Percentiles rank a stretch among this genome's conserved stretches.
Conservation (phyloP, 2,888 invertebrate species). For the Rhagophthalmus giganteus region DNA sequence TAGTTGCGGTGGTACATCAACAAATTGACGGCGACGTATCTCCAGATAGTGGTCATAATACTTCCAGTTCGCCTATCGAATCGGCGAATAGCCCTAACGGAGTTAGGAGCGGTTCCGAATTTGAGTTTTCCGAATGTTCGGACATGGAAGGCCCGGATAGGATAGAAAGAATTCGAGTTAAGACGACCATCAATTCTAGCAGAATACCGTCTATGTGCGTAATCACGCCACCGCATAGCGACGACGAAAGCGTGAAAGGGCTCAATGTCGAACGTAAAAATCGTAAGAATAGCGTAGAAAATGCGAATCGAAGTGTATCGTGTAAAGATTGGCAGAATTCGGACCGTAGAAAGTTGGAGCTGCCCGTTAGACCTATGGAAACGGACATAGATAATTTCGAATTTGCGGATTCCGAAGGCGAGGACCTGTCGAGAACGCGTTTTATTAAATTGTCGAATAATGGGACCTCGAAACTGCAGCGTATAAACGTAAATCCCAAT, state of each 20-base stretch:
- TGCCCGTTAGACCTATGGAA: constrained; percentile 35
- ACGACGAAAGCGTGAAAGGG: constrained; percentile 72
- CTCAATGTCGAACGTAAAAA: constrained; percentile 11
- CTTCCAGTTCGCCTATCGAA: constrained; percentile 78
- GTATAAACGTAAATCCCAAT: constrained; percentile 50
- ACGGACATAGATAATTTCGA: constrained; percentile 40
- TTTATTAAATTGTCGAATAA: constrained; percentile 13
- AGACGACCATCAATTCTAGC: constrained; percentile 84
- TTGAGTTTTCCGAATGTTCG: constrained; percentile 84
- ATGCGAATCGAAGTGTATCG: constrained; percentile 26
- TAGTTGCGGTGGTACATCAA: constrained; percentile 63
- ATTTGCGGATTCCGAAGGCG: constrained; percentile 37
- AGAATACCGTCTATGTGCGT: constrained; percentile 92
- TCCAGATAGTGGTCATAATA: constrained; percentile 80
- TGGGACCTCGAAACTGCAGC: constrained; percentile 40
- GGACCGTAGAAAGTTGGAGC: constrained; percentile 34
- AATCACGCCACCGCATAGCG: constrained; percentile 84
- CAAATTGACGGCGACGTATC: constrained; percentile 70
- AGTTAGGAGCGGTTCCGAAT: constrained; percentile 71
- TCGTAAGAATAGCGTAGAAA: constrained; percentile 13
- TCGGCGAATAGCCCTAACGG: constrained; percentile 73
- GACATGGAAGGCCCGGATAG: constrained; percentile 87
- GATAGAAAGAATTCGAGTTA: constrained; percentile 81
- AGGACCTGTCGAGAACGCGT: constrained; percentile 9
- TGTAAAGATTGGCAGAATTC: constrained; percentile 26